Base-by-base conservation (phyloP, 2,888 invertebrate species). In the Strigamia maritima region DNA sequence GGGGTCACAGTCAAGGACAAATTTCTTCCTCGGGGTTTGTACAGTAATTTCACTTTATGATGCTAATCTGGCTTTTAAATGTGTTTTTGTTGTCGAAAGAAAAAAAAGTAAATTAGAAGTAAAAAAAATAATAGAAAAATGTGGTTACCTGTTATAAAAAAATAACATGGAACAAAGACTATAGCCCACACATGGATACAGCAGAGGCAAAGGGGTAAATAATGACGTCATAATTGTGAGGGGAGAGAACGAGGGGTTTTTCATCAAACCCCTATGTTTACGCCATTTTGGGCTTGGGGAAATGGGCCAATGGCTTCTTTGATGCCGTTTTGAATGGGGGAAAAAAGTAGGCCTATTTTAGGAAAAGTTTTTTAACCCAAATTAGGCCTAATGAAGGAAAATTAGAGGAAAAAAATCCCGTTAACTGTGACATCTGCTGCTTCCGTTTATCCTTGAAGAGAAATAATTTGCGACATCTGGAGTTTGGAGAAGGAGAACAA, bases 1-100 rank as follows among this genome's bases (percentile, higher is more conserved):
- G 70, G 70, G 70, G 70, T 70, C 70, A 70, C 70, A 70, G 70
- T 70, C 70, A 70, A 70, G 70, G 70, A 70, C 70, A 70, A 70
- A 70, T 28, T 70, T 70, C 28, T 28, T 70, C 70, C 70, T 70
- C 70, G n/a, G 70, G 70, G 70, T 70, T 70, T 70, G 12, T 70
- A 70, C 70, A 28, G 2, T 70, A 70, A 70, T 70, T 70, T 70
- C 70, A 70, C 70, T 70, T 70, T 70, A 28, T 70, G 28, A 28
- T 70, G 28, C 70, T 70, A 28, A 28, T 70, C 70, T 70, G 70
- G 16, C 28, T 70, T 70, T 70, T 70, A 70, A 70, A 70, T 70
- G 70, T 70, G 24, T 70, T 70, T 70, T 70, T 70, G 24, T 70
- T 70, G 26, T 26, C 28, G 7, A 28, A 1, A 24, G 2, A 2